Percentiles rank a stretch among this genome's conserved stretches.
Evolutionary conservation across 2,888 invertebrate species (phyloP).

Genomic region (Diplolepis rosae): DNA sequence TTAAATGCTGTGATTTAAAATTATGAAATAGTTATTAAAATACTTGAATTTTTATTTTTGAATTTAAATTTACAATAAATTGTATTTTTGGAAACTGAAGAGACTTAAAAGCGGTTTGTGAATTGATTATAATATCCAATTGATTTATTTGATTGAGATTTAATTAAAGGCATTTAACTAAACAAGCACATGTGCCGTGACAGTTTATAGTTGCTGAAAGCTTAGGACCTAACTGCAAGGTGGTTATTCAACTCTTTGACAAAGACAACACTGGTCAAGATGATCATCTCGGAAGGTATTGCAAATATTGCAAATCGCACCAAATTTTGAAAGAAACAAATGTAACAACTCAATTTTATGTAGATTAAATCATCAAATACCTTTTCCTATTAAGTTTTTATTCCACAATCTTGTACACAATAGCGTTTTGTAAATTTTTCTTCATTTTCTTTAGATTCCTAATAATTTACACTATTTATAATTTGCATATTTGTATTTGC

Average conservation of each 20-base stretch:
- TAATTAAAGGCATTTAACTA: constrained; percentile 16
- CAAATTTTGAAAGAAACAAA: constrained; percentile 18
- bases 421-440: no score
- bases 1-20: no score
- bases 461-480: no score
- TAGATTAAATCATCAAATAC: constrained; percentile 7
- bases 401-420: not conserved
- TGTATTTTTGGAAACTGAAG: not conserved
- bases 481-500: no score
- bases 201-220: constrained; percentile 79
- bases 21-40: no score
- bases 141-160: not conserved
- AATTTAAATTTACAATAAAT: not conserved
- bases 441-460: no score
- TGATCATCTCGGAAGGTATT: constrained; percentile 93
- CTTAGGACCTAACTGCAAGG: constrained; percentile 65
- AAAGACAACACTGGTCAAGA: constrained; percentile 94
- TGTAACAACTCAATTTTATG: not conserved
- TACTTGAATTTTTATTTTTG: not conserved
- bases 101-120: not conserved
- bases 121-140: not conserved
- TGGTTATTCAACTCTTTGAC: constrained; percentile 86
- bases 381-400: not conserved
- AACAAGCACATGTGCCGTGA: constrained; percentile 61
- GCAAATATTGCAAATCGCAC: constrained; percentile 66